A percentile compares a stretch with the other conserved stretches of the same genome.
Conservation (phyloP, 1,140 invertebrate species). For the Drepana arcuata region DNA sequence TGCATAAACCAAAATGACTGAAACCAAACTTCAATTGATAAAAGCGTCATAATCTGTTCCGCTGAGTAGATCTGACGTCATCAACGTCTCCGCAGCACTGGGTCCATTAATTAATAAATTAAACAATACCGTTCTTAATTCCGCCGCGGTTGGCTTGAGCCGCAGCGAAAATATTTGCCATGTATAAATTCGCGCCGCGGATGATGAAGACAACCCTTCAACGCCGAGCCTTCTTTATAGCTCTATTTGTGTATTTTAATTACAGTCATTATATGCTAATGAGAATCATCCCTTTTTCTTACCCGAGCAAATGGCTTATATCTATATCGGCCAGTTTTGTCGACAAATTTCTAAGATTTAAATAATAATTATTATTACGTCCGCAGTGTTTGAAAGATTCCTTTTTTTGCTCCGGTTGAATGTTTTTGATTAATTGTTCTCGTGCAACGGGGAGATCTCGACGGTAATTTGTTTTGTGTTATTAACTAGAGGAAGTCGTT, state of each 20-base stretch:
- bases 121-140: conserved; percentile 63
- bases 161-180: conserved; percentile 66
- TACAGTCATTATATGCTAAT: conserved; percentile 74
- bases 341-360: conserved; percentile 57
- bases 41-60: conserved; percentile 25
- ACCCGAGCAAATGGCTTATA: conserved; percentile 69
- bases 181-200: conserved; percentile 61
- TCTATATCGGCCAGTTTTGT: conserved; percentile 53
- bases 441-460: conserved; percentile 41
- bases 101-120: conserved; percentile 70
- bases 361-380: conserved; percentile 57
- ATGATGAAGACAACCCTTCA: conserved; percentile 72
- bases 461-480: conserved; percentile 62
- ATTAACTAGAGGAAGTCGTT: conserved; percentile 69
- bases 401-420: conserved; percentile 45
- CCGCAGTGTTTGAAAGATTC: conserved; percentile 38
- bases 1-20: no score
- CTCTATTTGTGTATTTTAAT: conserved; percentile 75
- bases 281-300: conserved; percentile 73
- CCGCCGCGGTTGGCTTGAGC: conserved; percentile 41
- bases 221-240: conserved; percentile 66
- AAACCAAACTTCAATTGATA: no score
- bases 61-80: conserved; percentile 20
- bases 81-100: conserved; percentile 44
- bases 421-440: conserved; percentile 67